These are phyloP conservation scores for Drosophila koepferae DNA, from an alignment of 2,888 invertebrate genomes.

Conservation along the genomic window DNA sequence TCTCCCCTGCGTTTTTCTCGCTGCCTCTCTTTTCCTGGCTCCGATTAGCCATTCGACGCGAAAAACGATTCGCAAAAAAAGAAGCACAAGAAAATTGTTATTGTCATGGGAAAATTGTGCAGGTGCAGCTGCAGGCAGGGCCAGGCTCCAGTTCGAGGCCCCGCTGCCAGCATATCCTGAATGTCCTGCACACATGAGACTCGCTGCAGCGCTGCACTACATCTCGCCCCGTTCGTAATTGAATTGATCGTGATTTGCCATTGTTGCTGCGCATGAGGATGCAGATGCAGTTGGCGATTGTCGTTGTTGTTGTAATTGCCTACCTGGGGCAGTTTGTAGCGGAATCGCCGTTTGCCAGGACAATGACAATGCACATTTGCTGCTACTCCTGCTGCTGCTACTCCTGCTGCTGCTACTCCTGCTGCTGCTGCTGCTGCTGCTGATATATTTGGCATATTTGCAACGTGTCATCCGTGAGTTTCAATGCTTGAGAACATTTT, in stretches of 20 bases:
- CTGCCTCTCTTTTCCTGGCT: neutral
- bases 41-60: constrained; percentile 44
- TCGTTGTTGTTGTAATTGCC: constrained; percentile 20
- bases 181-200: constrained; percentile 45
- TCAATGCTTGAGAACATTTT: constrained; percentile 70
- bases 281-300: constrained; percentile 44
- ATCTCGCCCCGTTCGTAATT: constrained; percentile 66
- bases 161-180: constrained; percentile 24
- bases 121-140: constrained; percentile 66
- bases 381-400: constrained; percentile 41
- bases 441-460: constrained; percentile 54
- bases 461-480: constrained; percentile 68
- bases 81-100: constrained; percentile 11
- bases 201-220: constrained; percentile 42
- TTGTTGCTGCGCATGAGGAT: constrained; percentile 59
- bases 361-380: constrained; percentile 74
- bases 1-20: neutral
- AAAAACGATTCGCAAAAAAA: constrained; percentile 30
- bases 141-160: constrained; percentile 28
- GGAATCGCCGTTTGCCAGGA: constrained; percentile 66
- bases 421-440: constrained; percentile 32
- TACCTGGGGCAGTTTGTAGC: constrained; percentile 54
- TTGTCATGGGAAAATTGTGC: constrained; percentile 80
- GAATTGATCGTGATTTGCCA: constrained; percentile 82
- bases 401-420: constrained; percentile 29